These are phyloP conservation scores for Nymphalis polychloros DNA, from an alignment of 2,888 invertebrate genomes.

Conservation along the genomic window DNA sequence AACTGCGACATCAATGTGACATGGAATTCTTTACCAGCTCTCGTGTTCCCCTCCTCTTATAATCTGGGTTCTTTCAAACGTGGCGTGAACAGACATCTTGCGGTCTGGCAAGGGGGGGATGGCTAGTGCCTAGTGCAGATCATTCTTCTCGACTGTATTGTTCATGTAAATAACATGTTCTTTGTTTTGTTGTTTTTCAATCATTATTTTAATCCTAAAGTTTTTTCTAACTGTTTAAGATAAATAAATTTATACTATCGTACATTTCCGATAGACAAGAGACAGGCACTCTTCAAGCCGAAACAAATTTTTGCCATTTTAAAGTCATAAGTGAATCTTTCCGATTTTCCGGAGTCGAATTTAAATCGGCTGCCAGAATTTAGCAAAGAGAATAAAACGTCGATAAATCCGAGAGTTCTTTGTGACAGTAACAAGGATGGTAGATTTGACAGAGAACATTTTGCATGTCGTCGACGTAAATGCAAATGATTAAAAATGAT, in stretches of 20 bases:
- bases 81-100: too few species aligned
- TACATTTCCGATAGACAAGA: background rate
- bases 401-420: background rate
- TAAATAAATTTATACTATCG: background rate
- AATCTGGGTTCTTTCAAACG: too few species aligned
- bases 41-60: too few species aligned
- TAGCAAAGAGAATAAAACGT: constrained; percentile 1
- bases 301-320: background rate
- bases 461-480: background rate
- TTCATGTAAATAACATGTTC: too few species aligned
- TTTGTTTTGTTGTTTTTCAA: too few species aligned
- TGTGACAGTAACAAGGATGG: constrained; percentile 6
- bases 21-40: too few species aligned
- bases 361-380: constrained; percentile 5
- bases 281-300: background rate
- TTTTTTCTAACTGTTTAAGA: background rate
- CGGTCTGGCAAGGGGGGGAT: too few species aligned
- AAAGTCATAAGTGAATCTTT: constrained; percentile 7
- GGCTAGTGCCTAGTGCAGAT: too few species aligned
- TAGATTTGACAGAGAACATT: constrained; percentile 4
- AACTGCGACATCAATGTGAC: too few species aligned
- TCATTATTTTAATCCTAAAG: too few species aligned
- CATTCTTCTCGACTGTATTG: too few species aligned
- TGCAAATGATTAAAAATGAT: background rate
- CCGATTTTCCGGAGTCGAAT: constrained; percentile 2